Evolutionary conservation across 2,888 invertebrate species (phyloP).

Genomic region (Clanis bilineata): DNA sequence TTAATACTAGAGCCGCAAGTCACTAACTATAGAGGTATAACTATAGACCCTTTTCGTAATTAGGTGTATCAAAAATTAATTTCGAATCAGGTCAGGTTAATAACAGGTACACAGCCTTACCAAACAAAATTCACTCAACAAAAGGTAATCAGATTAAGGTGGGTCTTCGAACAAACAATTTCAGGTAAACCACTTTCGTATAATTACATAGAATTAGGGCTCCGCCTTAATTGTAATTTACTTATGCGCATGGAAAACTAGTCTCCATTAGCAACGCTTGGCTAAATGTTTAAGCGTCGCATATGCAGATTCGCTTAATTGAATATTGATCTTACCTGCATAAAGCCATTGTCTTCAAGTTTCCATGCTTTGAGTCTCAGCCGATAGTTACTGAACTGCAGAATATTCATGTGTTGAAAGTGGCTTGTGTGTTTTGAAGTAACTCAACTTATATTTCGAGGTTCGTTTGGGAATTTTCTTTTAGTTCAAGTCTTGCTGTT

Average conservation of each 20-base stretch:
- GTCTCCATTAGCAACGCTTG: neutral
- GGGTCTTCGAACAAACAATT: neutral
- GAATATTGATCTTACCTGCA: constrained; percentile 13
- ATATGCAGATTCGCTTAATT: constrained; percentile 9
- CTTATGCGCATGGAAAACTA: neutral
- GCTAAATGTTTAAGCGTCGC: constrained; percentile 7
- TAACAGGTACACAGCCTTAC: neutral
- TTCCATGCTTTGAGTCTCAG: neutral
- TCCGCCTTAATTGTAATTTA: constrained; percentile 1
- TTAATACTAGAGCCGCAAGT: too few species aligned
- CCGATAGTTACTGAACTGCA: neutral
- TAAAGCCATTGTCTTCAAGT: constrained; percentile 1
- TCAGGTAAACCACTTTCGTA: neutral
- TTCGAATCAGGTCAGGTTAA: neutral
- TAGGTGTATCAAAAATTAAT: constrained; percentile 1
- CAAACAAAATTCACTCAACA: constrained; percentile 6
- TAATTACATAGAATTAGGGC: neutral
- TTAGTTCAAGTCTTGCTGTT: too few species aligned
- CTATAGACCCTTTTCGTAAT: neutral
- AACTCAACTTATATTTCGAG: too few species aligned
- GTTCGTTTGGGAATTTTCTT: neutral
- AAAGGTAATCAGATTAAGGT: constrained; percentile 8
- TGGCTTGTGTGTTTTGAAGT: neutral
- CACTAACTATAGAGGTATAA: too few species aligned
- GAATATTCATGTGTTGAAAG: neutral